Conservation (phyloP, 2,888 invertebrate species). For the Carterocephalus palaemon region DNA sequence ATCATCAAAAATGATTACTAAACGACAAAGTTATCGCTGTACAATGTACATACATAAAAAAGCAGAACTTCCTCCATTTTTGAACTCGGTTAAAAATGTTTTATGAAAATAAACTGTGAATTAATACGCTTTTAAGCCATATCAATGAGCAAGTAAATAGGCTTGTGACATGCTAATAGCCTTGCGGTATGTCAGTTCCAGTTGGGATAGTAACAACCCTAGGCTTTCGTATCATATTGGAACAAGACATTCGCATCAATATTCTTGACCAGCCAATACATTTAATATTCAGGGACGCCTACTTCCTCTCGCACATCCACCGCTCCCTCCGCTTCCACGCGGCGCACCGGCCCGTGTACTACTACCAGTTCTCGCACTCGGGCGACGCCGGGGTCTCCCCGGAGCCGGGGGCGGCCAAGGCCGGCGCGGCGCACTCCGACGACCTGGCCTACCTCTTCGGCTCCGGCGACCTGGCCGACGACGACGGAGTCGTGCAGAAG, state of each 20-base stretch:
- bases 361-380: constrained; percentile 60
- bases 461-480: constrained; percentile 39
- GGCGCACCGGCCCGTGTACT: constrained; percentile 46
- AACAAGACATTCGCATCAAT: not conserved
- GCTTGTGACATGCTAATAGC: no score
- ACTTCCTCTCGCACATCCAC: constrained; percentile 59
- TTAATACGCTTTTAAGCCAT: no score
- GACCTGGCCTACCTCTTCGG: constrained; percentile 62
- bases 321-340: constrained; percentile 54
- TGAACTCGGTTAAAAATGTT: no score
- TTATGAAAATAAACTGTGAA: no score
- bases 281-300: constrained; percentile 54
- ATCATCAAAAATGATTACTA: no score
- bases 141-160: no score
- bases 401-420: constrained; percentile 47
- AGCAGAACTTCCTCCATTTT: no score
- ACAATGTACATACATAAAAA: no score
- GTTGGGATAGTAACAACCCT: no score
- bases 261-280: not conserved
- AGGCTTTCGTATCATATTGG: no score
- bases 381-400: constrained; percentile 49
- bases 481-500: constrained; percentile 50
- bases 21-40: no score
- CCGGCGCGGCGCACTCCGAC: constrained; percentile 65
- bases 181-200: no score